Conservation (phyloP, 2,888 invertebrate species). For the Odontocolon sp. region DNA sequence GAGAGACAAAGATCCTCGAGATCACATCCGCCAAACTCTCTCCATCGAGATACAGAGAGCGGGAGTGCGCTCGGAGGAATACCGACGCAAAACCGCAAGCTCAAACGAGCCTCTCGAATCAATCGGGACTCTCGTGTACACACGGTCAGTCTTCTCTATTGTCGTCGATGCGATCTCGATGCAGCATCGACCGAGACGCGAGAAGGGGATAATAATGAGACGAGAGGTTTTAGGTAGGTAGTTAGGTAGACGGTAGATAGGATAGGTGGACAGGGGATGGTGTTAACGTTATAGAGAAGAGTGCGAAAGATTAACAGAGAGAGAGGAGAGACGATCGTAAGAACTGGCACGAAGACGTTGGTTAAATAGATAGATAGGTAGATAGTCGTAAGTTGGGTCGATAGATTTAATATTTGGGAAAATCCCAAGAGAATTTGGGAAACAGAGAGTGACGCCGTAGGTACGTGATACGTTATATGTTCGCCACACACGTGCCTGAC, state of each 20-base stretch:
- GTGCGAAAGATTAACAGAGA: neutral
- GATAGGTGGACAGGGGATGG: conserved; percentile 4
- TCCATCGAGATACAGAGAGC: conserved; percentile 1
- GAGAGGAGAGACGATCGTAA: conserved; percentile 1
- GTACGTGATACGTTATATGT: conserved; percentile 64
- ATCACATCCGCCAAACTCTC: neutral
- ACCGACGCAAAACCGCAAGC: conserved; percentile 44
- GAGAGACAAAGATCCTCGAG: neutral
- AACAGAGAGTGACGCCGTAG: conserved; percentile 34
- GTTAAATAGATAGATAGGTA: conserved; percentile 41
- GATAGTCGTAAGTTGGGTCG: conserved; percentile 47
- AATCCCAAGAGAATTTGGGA: neutral
- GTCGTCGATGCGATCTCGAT: conserved; percentile 34
- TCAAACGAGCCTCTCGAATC: conserved; percentile 42
- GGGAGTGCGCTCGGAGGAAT: conserved; percentile 4
- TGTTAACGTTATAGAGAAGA: neutral
- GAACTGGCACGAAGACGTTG: conserved; percentile 1
- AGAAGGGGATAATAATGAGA: conserved; percentile 14
- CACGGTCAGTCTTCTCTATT: conserved; percentile 33
- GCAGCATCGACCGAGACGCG: conserved; percentile 19
- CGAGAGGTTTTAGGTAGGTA: conserved; percentile 44
- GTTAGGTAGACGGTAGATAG: conserved; percentile 43
- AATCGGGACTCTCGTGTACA: conserved; percentile 38
- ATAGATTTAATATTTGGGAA: conserved; percentile 25
- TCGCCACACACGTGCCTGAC: conserved; percentile 62